Conservation (phyloP, 2,888 invertebrate genomes). For the Tipula unca region DNA sequence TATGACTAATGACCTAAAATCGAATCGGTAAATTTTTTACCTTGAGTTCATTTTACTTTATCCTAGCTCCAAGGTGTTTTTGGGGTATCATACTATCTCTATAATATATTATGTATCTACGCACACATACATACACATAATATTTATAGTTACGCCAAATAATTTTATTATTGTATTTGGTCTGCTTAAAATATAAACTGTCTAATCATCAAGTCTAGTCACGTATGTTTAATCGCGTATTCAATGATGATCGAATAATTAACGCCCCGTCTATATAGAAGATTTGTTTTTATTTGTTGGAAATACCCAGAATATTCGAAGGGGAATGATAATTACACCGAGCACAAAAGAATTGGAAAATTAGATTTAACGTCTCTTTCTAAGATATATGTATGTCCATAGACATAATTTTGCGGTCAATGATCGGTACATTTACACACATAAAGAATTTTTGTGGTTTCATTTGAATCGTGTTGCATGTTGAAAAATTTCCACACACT, state of each 20-base stretch:
- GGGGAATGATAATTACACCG: too few relatives aligned
- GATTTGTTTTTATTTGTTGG: not conserved
- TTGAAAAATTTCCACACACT: not conserved
- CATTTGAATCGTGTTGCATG: not conserved
- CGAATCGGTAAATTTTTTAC: not conserved
- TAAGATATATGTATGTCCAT: not conserved
- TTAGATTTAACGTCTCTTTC: not conserved
- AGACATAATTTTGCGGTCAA: not conserved
- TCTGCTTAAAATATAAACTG: not conserved
- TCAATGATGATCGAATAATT: not conserved
- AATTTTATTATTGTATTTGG: not conserved
- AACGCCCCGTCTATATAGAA: not conserved
- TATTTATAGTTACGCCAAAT: not conserved
- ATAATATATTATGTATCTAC: not conserved
- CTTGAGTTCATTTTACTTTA: not conserved
- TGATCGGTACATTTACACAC: not conserved
- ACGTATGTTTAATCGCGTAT: not conserved
- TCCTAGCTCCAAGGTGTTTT: not conserved
- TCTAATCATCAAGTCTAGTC: not conserved
- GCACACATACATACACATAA: not conserved
- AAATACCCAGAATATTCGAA: not conserved
- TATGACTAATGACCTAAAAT: not conserved
- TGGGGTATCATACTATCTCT: not conserved
- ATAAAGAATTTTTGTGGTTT: not conserved
- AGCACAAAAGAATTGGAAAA: not conserved